phyloP scores from a whole-genome alignment of 2,888 invertebrate species.

The Sarcophaga subvicina region DNA sequence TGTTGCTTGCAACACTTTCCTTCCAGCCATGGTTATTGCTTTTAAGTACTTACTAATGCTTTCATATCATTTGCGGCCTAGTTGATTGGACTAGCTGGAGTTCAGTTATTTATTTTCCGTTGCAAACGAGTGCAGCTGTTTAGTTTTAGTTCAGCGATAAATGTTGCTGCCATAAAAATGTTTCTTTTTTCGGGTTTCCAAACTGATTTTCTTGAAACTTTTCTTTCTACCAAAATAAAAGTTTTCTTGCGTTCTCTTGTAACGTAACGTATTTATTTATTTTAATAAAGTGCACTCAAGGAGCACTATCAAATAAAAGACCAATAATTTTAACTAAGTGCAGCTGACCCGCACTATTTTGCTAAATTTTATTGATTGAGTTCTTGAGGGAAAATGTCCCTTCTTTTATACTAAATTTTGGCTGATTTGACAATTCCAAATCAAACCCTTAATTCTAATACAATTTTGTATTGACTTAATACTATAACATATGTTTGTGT shows the following conservation, averaged over 20 bases:
- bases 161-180: slow-evolving; percentile 34
- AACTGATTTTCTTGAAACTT: slow-evolving; percentile 36
- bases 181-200: slow-evolving; percentile 18
- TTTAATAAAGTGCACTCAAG: too few relatives aligned
- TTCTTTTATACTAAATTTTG: too few relatives aligned
- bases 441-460: too few relatives aligned
- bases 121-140: slow-evolving; percentile 39
- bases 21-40: slow-evolving; percentile 4
- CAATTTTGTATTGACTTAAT: too few relatives aligned
- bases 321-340: too few relatives aligned
- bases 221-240: slow-evolving; percentile 5
- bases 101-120: background rate
- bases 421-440: too few relatives aligned
- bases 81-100: slow-evolving; percentile 6
- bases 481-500: too few relatives aligned
- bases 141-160: background rate
- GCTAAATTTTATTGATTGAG: too few relatives aligned
- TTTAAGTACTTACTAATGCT: slow-evolving; percentile 52
- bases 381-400: too few relatives aligned
- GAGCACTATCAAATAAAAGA: too few relatives aligned
- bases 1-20: slow-evolving; percentile 27
- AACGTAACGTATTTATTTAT: too few relatives aligned
- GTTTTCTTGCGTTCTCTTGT: background rate
- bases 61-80: slow-evolving; percentile 43
- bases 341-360: too few relatives aligned